These are phyloP conservation scores for Sander vitreus DNA, from an alignment of 2,113 vertebrate genomes.

Conservation along the genomic window DNA sequence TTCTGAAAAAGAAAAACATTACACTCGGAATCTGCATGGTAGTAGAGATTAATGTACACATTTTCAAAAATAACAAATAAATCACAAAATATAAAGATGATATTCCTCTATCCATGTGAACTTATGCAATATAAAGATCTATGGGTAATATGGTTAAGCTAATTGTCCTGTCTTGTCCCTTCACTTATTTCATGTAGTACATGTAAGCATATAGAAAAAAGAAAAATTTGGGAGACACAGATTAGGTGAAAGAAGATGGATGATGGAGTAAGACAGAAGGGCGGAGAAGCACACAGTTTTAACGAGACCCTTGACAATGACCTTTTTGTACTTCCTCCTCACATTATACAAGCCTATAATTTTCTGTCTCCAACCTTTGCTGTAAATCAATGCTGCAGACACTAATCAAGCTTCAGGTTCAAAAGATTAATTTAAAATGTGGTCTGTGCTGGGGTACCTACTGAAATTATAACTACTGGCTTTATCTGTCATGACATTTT, in stretches of 20 bases:
- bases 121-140: neutral
- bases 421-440: constrained; percentile 17
- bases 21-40: no score
- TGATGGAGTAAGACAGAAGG: neutral
- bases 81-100: neutral
- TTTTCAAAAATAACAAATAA: no score
- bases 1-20: no score
- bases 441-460: neutral
- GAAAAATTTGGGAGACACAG: neutral
- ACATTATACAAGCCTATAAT: constrained; percentile 24
- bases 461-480: constrained; percentile 1
- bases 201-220: neutral
- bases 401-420: constrained; percentile 19
- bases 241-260: neutral
- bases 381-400: constrained; percentile 32
- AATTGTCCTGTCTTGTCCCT: neutral
- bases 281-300: neutral
- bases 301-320: constrained; percentile 36
- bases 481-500: neutral
- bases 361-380: constrained; percentile 43
- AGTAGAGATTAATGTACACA: no score
- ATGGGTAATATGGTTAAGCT: neutral
- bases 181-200: neutral
- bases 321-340: constrained; percentile 38
- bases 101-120: neutral